These are phyloP conservation scores for Idaea aversata DNA, from an alignment of 2,888 invertebrate genomes.

Conservation along the genomic window DNA sequence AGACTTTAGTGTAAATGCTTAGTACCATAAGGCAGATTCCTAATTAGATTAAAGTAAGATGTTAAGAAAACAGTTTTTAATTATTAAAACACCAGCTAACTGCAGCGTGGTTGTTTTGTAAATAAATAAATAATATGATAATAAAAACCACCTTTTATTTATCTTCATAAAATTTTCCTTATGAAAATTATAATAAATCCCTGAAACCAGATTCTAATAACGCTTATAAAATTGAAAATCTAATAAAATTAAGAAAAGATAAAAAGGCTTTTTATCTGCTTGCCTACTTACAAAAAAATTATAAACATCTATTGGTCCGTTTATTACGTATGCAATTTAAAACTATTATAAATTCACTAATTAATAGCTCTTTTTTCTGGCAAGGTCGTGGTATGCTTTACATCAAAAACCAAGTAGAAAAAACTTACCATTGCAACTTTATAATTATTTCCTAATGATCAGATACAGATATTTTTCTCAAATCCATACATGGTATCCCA, in stretches of 20 bases:
- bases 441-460: background rate
- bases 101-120: conserved; percentile 43
- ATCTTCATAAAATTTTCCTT: background rate
- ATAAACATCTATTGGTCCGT: too few relatives aligned
- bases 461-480: background rate
- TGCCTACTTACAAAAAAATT: too few relatives aligned
- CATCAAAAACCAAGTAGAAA: too few relatives aligned
- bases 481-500: background rate
- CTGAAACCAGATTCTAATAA: too few relatives aligned
- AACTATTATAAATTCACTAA: too few relatives aligned
- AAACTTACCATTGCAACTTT: too few relatives aligned
- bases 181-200: too few relatives aligned
- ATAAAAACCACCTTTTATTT: background rate
- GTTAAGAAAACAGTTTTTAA: conserved; percentile 46
- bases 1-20: conserved; percentile 67
- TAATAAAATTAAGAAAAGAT: background rate
- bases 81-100: conserved; percentile 44
- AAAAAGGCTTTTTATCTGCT: too few relatives aligned
- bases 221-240: background rate
- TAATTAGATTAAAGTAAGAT: conserved; percentile 63
- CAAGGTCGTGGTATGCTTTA: too few relatives aligned
- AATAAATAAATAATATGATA: conserved; percentile 23
- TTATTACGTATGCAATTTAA: too few relatives aligned
- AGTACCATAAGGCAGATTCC: conserved; percentile 76
- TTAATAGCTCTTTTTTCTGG: too few relatives aligned